Evolutionary conservation across 2,113 vertebrate species (phyloP).

Genomic region (Leptodactylus fuscus): DNA sequence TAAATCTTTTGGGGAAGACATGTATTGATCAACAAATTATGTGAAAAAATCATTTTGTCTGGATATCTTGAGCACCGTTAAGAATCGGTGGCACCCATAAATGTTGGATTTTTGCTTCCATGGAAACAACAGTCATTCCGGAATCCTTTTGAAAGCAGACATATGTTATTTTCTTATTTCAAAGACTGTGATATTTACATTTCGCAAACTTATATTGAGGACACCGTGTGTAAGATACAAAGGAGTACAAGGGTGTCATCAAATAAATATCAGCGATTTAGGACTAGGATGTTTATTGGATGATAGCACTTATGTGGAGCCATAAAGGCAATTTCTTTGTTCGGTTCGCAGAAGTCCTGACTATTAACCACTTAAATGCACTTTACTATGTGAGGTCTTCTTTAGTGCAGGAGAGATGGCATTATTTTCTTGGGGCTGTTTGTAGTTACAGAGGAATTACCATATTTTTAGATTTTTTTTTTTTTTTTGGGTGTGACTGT

Average conservation of each 20-base stretch:
- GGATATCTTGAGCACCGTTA: constrained; percentile 6
- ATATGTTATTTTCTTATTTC: constrained; percentile 25
- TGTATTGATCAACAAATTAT: constrained; percentile 10
- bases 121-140: constrained; percentile 12
- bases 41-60: neutral
- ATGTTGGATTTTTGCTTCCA: constrained; percentile 17
- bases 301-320: neutral
- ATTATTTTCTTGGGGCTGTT: no score
- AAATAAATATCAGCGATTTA: neutral
- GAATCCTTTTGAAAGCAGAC: constrained; percentile 29
- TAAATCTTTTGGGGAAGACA: constrained; percentile 2
- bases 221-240: neutral
- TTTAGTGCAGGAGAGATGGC: no score
- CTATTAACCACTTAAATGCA: no score
- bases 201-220: neutral
- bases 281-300: neutral
- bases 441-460: no score
- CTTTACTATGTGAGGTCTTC: no score
- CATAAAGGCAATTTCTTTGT: neutral
- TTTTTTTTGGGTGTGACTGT: no score
- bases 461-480: no score
- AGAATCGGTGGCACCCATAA: constrained; percentile 25
- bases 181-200: constrained; percentile 17
- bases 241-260: neutral
- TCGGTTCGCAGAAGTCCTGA: no score